Evolutionary conservation across 2,113 vertebrate genomes (phyloP), one percentile per base, ranked within the genome.

Genomic region (Cnemophilus loriae): DNA sequence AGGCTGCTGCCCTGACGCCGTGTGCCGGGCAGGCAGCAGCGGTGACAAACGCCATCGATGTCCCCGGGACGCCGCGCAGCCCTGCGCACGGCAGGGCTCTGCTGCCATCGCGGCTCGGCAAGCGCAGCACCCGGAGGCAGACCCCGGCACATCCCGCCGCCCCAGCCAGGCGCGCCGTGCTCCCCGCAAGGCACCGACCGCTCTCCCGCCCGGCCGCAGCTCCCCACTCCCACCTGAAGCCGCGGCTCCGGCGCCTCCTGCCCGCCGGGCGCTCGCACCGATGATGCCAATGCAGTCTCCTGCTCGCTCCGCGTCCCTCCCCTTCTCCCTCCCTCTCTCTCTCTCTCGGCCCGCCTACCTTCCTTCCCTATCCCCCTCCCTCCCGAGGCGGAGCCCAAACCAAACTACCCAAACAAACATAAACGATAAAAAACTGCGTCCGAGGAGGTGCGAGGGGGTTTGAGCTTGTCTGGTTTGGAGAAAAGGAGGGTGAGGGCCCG

Each of bases 381-480:
- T 26, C 3, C 4, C 7, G 32, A 35, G 79, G 70, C 79, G 79
- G 79, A 9, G 63, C 71, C 22, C 63, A 7, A 70, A 7, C 3
- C 19, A 1, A 18, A 17, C 3, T 3, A 7, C 16, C 12, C 20
- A 2, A 24, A 2, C 12, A 7, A 41, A 56, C 8, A 5, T 6
- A 2, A 46, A 23, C 28, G 5, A 0, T 8, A 5, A 2, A 3
- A 17, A 10, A 0, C 0, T 9, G 6, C 7, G 4, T 2, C 0
- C 0, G 5, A 8, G 33, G 27, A 4, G 41, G 1, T 2, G 14
- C 3, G 10, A 0, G 0, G 16, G 5, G 1, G 0, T 27, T 1
- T 2, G 49, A 0, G 13, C 3, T 27, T 11, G 11, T 13, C 12
- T 14, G 7, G 8, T 9, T 20, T 32, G 85, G 63, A 28, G 35